Evolutionary conservation across 2,888 invertebrate genomes (phyloP), one percentile per base, ranked within the genome.

Genomic region (Homarus gammarus): DNA sequence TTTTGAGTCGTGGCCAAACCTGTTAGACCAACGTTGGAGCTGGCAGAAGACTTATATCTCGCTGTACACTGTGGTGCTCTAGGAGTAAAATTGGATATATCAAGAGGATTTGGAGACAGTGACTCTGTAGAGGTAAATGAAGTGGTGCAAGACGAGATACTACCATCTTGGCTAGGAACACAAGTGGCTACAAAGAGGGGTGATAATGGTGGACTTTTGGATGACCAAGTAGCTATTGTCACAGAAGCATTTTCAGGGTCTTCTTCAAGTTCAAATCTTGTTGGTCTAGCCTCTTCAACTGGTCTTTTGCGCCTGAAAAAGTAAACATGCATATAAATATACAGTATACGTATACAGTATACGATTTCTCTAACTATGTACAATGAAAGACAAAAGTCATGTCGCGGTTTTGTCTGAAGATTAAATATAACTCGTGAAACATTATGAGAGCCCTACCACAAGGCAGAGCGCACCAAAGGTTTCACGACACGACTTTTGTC

Each of bases 191-290:
- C 18, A 68, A 68, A 78, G 72, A 33, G 70, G 33, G 78, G 49
- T 18, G 79, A 75, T 22, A 70, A 6, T 10, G 84, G 40, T 49
- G 89, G 84, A 49, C 5, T 38, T 68, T 77, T 77, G 15, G 87
- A 77, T 12, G 51, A 75, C 87, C 83, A 88, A 38, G 82, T 64
- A 15, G 83, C 87, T 44, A 73, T 77, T 15, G 64, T 31, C 1
- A 77, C 75, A 18, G 40, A 31, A 33, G 51, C 22, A 49, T 88
- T 77, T 70, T 89, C 89, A 22, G 78, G 38, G 18, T 89, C 89
- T 22, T 89, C 89, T 56, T 89, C 89, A 33, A 89, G 79, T 72
- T 89, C 84, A 79, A 89, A 89, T 61, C 89, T 84, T 56, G 89
- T 89, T 56, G 89, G 89, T 56, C 89, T 84, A 2, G 89, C 89